phyloP scores from a whole-genome alignment of 1,140 invertebrate species.

The Drosophila mauritiana region DNA sequence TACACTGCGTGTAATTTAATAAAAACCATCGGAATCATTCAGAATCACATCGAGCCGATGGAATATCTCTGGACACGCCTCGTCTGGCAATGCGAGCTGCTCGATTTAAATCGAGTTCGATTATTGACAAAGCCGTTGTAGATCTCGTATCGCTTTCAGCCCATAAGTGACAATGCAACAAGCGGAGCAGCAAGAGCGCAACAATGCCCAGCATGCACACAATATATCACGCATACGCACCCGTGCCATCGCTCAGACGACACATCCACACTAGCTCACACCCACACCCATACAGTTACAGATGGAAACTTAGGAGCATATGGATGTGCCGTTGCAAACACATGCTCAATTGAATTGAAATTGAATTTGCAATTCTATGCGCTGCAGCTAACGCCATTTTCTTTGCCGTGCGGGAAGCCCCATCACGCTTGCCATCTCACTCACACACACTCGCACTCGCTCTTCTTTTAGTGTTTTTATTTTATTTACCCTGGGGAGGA shows the following conservation, averaged over 20 bases:
- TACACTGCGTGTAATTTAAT: conserved; percentile 46
- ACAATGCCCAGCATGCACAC: conserved; percentile 54
- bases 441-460: neutral
- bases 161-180: conserved; percentile 75
- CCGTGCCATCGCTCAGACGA: neutral
- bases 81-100: conserved; percentile 12
- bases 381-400: conserved; percentile 79
- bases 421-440: conserved; percentile 13
- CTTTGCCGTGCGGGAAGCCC: conserved; percentile 63
- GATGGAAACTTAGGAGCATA: conserved; percentile 55
- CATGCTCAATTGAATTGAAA: conserved; percentile 83
- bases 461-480: conserved; percentile 29
- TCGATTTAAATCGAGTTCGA: conserved; percentile 44
- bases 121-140: conserved; percentile 56
- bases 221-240: conserved; percentile 40
- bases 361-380: conserved; percentile 83
- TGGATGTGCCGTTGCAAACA: conserved; percentile 72
- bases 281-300: conserved; percentile 17
- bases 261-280: neutral
- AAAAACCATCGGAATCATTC: conserved; percentile 13
- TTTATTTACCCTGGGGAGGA: conserved; percentile 34
- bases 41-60: neutral
- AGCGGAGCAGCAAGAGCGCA: conserved; percentile 63
- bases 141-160: conserved; percentile 62
- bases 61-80: conserved; percentile 22